Evolutionary conservation across 2,797 vertebrate genomes (phyloP).

Genomic region (Lerista edwardsae): DNA sequence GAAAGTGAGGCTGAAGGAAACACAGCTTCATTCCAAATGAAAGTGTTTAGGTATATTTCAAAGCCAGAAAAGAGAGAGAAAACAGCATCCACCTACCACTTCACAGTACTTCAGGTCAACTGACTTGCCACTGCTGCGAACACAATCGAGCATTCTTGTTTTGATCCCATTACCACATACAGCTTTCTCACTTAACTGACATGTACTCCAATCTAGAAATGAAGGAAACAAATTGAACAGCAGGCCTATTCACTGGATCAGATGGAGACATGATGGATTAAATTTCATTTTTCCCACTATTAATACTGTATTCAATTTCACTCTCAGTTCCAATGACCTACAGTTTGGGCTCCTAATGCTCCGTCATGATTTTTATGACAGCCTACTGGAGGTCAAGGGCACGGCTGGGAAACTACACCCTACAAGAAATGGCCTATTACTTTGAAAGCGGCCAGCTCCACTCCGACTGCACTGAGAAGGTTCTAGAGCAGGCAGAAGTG

Average conservation of each 20-base stretch:
- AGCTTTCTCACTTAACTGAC: constrained; percentile 93
- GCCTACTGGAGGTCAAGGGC: neutral
- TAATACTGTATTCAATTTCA: neutral
- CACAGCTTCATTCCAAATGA: constrained; percentile 52
- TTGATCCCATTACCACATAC: constrained; percentile 93
- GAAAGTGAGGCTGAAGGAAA: neutral
- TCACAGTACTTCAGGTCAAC: constrained; percentile 93
- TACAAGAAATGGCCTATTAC: neutral
- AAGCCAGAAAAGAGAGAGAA: constrained; percentile 25
- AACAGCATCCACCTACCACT: constrained; percentile 82
- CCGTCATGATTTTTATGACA: neutral
- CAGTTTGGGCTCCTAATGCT: neutral
- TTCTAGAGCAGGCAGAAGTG: too few relatives aligned
- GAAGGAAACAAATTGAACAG: constrained; percentile 40
- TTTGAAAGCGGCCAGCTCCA: too few relatives aligned
- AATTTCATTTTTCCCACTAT: constrained; percentile 16
- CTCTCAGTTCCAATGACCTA: neutral
- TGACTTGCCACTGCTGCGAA: constrained; percentile 95
- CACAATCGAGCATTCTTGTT: constrained; percentile 96
- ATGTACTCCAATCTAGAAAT: constrained; percentile 95
- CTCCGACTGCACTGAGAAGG: too few relatives aligned
- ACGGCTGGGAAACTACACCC: neutral
- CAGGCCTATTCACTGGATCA: constrained; percentile 18
- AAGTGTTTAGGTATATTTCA: constrained; percentile 45
- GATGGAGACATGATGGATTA: constrained; percentile 40